These are phyloP conservation scores for Calyptomena viridis DNA, from an alignment of 2,113 vertebrate species.

Conservation along the genomic window DNA sequence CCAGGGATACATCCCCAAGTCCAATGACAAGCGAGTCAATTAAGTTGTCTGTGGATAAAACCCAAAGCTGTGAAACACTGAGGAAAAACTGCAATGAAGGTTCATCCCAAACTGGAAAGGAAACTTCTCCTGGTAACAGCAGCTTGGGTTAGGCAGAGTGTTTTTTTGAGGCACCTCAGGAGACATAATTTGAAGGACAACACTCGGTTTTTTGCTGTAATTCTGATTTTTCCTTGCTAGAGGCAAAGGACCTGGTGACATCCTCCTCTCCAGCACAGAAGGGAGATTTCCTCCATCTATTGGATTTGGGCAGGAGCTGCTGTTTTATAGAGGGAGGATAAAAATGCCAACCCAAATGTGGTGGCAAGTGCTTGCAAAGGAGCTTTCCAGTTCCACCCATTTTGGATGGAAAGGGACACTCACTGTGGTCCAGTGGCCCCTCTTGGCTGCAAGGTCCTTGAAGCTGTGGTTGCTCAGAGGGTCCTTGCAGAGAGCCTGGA, in stretches of 20 bases:
- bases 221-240: constrained; percentile 12
- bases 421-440: neutral
- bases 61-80: neutral
- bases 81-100: neutral
- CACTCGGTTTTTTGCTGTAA: neutral
- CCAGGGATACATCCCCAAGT: neutral
- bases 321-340: neutral
- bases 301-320: neutral
- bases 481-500: neutral
- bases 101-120: neutral
- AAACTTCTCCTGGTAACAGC: neutral
- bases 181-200: neutral
- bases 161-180: neutral
- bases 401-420: neutral
- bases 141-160: neutral
- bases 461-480: neutral
- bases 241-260: neutral
- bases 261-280: neutral
- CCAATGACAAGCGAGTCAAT: neutral
- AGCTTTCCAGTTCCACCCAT: neutral
- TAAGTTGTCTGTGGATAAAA: neutral
- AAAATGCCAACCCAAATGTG: neutral
- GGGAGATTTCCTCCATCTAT: constrained; percentile 31
- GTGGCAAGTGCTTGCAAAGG: neutral
- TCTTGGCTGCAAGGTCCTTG: neutral